Base-by-base conservation (phyloP, 1,140 invertebrate genomes). In the Brachystomella parvula region DNA sequence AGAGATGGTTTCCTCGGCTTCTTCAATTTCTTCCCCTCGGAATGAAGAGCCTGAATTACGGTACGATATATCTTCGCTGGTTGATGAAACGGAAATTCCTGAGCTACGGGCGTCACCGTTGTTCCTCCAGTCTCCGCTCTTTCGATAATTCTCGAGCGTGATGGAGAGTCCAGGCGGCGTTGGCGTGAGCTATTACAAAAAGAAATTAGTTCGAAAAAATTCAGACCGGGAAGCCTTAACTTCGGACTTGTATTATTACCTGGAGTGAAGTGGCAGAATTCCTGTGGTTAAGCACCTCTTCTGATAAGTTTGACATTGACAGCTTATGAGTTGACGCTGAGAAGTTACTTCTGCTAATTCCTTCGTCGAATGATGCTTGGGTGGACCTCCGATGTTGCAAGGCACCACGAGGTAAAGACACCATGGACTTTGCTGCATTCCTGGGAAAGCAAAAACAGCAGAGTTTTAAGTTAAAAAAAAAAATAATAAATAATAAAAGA, bases 41-140 rank as follows among this genome's bases (percentile, higher is more conserved):
- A 31, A 47, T 6, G 61, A 57, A 63, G 49, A 66, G 59, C 66
- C 47, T 44, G 70, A 69, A 69, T 66, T 64, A 59, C 69, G 56
- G 47, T 74, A 64, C 49, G 72, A 65, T 62, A 63, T 68, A 69
- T 64, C 66, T 47, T 59, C 33, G 61, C 56, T 32, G 24, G 30
- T 33, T 15, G 69, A 67, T 1, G 35, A 49, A 17, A 70, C 21
- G 21, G 64, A 73, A n/a, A 70, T 73, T 1, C 67, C 69, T 6
- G 73, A 75, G 44, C 67, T 70, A 39, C 74, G 67, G 24, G 58
- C 69, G 12, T 72, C 71, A 35, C 49, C 49, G 21, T 26, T 75
- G 62, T 66, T 73, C 56, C 75, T 17, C 15, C 12, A 76, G 24
- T 70, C 74, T 44, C 64, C 74, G 53, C 73, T 74, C 61, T 68